Percentiles rank a stretch among this genome's conserved stretches.
Evolutionary conservation across 2,113 vertebrate species (phyloP).

Genomic region (Acinonyx jubatus): DNA sequence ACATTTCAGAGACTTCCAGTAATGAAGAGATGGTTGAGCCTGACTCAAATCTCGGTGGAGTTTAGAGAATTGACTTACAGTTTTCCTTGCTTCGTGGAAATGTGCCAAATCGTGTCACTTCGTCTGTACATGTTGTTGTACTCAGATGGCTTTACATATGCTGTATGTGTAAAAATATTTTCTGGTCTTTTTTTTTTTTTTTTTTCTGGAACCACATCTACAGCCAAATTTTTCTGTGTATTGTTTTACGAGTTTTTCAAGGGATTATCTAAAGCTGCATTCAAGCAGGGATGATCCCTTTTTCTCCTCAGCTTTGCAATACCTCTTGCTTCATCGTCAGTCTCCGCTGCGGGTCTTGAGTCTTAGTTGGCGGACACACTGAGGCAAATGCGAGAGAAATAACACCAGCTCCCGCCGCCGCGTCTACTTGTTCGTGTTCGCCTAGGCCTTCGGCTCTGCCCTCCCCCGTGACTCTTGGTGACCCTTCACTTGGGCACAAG

Average conservation of each 20-base stretch:
- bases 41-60: constrained; percentile 28
- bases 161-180: constrained; percentile 70
- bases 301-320: neutral
- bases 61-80: constrained; percentile 41
- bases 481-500: neutral
- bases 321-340: neutral
- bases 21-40: neutral
- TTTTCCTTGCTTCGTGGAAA: constrained; percentile 50
- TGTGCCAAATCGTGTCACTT: constrained; percentile 57
- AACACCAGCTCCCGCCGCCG: neutral
- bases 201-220: constrained; percentile 31
- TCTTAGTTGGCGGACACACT: neutral
- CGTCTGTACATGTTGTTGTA: constrained; percentile 51
- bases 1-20: constrained; percentile 58
- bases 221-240: constrained; percentile 25
- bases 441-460: neutral
- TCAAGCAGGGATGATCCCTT: neutral
- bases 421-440: neutral
- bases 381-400: neutral
- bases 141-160: constrained; percentile 70
- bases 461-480: rapidly evolving
- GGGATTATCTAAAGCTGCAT: constrained; percentile 28
- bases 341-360: neutral
- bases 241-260: neutral
- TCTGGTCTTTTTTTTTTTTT: constrained; percentile 42